Base-by-base conservation (phyloP, 2,797 vertebrate species). In the Phrynocephalus vlangalii region DNA sequence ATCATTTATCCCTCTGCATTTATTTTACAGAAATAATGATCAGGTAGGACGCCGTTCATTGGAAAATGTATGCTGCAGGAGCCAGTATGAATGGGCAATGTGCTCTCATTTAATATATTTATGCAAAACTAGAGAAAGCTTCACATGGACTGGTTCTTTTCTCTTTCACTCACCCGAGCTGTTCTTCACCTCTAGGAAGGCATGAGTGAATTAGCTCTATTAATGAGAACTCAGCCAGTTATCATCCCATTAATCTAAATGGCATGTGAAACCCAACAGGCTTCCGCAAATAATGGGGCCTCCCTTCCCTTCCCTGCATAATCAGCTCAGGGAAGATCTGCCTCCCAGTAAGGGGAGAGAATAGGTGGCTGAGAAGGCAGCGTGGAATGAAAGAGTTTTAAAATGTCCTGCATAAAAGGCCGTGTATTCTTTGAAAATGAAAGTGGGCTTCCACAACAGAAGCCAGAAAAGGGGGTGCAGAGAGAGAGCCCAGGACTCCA, bases 371-470 rank as follows among this genome's bases (percentile, higher is more conserved):
- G 91, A 92, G 91, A 95, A 94, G 91, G 92, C 90, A 91, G 92
- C 83, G 82, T 89, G 93, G 93, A 93, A 94, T 93, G 84, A 93
- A 94, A 94, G 91, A 87, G 88, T 44, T 92, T 95, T 95, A 92
- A 96, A 93, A 90, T 91, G 83, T 1, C 0, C 38, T 78, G 88
- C 91, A 94, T 93, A 91, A 95, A 95, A 94, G 94, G 67, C 92
- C 92, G 90, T 91, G 82, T 33, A 94, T 91, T 38, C 94, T 95
- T 94, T 95, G 94, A 94, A 94, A 95, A 92, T 94, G 93, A 94
- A 95, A 86, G 86, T 91, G 87, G 87, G 88, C 91, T 93, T 91
- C 86, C 85, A 95, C 94, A 95, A 95, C 94, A 90, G 91, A 92
- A 89, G 86, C 93, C 90, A 92, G 86, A 94, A 90, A 93, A 92